Conservation (phyloP, 2,797 vertebrate species). For the Pseudomugil tenellus region DNA sequence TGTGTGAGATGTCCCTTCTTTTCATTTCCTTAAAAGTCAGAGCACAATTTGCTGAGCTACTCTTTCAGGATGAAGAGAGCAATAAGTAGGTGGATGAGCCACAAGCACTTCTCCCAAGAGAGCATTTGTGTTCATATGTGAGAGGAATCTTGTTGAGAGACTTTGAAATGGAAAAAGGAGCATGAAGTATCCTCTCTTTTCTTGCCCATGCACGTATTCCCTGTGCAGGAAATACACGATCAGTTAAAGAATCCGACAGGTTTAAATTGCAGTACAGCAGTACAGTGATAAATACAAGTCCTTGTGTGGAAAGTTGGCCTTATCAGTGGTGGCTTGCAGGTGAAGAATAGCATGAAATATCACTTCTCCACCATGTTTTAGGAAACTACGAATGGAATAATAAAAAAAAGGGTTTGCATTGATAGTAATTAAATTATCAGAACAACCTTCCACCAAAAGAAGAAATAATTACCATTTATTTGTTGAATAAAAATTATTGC, state of each 20-base stretch:
- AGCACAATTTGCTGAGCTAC: slow-evolving; percentile 25
- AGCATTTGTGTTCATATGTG: slow-evolving; percentile 25
- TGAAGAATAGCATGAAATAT: neutral
- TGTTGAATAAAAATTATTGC: too few species aligned
- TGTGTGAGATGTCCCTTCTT: neutral
- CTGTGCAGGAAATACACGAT: neutral
- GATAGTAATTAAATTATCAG: too few species aligned
- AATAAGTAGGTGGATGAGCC: slow-evolving; percentile 32
- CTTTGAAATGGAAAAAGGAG: neutral
- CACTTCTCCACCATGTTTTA: neutral
- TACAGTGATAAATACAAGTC: neutral
- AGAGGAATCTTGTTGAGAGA: slow-evolving; percentile 15
- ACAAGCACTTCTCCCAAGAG: slow-evolving; percentile 25
- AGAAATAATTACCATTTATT: too few species aligned
- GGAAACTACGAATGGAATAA: neutral
- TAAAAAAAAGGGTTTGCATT: too few species aligned
- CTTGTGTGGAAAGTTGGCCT: neutral
- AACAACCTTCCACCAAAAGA: too few species aligned
- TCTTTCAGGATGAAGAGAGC: slow-evolving; percentile 33
- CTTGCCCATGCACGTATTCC: neutral
- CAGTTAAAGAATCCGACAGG: neutral
- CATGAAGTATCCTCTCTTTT: neutral
- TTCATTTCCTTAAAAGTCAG: slow-evolving; percentile 24
- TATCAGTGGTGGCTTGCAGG: neutral
- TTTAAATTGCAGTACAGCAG: neutral